These are phyloP conservation scores for Saccostrea echinata DNA, from an alignment of 1,140 invertebrate genomes.

Conservation along the genomic window DNA sequence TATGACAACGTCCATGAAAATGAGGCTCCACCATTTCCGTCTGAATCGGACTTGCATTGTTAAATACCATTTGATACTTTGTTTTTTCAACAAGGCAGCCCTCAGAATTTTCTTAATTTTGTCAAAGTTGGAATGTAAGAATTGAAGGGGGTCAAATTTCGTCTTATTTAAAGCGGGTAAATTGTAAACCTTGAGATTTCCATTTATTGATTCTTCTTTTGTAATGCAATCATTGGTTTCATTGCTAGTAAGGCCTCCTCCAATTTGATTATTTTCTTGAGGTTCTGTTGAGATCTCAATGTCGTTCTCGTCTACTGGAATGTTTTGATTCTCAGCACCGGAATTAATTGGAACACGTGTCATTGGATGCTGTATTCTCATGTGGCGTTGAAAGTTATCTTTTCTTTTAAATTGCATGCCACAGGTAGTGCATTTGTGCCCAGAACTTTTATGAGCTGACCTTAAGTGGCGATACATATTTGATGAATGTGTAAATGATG, in stretches of 20 bases:
- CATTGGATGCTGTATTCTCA: neutral
- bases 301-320: no score
- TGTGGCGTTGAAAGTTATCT: neutral
- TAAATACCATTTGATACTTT: constrained; percentile 17
- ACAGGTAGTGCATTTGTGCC: neutral
- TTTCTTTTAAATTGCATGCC: neutral
- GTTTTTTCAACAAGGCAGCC: neutral
- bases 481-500: neutral
- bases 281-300: no score
- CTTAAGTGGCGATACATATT: neutral
- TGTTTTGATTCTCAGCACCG: no score
- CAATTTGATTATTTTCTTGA: no score
- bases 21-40: constrained; percentile 23
- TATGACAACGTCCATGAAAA: constrained; percentile 46
- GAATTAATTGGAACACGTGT: no score
- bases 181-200: neutral
- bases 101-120: neutral
- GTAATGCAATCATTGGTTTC: no score
- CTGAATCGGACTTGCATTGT: constrained; percentile 25
- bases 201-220: neutral
- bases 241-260: no score
- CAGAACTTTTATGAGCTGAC: neutral
- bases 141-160: no score
- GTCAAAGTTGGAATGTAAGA: no score
- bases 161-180: neutral